phyloP scores from a whole-genome alignment of 2,797 vertebrate genomes.

The Periophthalmus magnuspinnatus region DNA sequence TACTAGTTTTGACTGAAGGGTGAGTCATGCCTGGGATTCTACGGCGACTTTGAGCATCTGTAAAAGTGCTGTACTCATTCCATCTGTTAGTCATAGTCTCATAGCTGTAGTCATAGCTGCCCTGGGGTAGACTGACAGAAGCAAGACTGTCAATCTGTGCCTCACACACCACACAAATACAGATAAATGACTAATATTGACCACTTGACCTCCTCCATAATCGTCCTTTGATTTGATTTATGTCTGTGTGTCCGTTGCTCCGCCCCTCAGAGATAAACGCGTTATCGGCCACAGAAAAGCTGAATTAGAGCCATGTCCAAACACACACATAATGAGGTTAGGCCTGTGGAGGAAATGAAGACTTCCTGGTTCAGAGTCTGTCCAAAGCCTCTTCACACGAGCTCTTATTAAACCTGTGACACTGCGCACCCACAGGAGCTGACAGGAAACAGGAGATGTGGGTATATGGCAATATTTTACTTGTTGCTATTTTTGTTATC shows the following conservation, averaged over 20 bases:
- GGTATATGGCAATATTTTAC: not conserved
- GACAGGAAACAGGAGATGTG: not conserved
- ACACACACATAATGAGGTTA: slow-evolving; percentile 27
- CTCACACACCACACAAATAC: no score
- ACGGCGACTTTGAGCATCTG: no score
- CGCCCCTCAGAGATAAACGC: slow-evolving; percentile 4
- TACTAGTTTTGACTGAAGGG: no score
- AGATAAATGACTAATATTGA: no score
- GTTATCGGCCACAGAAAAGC: slow-evolving; percentile 5
- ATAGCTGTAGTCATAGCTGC: no score
- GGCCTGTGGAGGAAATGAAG: slow-evolving; percentile 31
- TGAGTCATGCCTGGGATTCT: no score
- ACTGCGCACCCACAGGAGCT: not conserved
- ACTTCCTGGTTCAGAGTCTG: slow-evolving; percentile 22
- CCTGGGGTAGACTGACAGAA: no score
- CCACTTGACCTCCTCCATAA: not conserved
- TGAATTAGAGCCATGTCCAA: slow-evolving; percentile 10
- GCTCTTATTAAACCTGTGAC: not conserved
- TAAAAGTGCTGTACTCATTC: no score
- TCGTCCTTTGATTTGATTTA: not conserved
- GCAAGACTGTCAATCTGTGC: no score
- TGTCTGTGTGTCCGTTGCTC: not conserved
- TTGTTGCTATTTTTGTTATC: no score
- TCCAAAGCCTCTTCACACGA: not conserved
- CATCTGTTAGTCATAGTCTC: no score